Conservation (phyloP, 2,113 vertebrate genomes). For the Apodemus sylvaticus region DNA sequence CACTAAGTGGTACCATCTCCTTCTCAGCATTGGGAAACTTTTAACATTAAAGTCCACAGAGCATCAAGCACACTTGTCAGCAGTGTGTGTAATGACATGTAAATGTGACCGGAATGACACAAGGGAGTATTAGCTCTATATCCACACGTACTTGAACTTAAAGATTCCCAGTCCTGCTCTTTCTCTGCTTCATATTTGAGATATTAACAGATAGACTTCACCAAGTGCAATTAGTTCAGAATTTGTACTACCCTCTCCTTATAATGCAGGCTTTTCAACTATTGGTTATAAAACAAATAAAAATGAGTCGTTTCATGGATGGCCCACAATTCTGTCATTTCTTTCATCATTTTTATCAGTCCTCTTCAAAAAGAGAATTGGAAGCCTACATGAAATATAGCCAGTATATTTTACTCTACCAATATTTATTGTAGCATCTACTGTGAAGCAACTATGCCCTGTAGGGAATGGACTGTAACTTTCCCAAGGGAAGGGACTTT, state of each 20-base stretch:
- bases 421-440: background rate
- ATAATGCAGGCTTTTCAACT: conserved; percentile 14
- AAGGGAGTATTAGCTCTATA: background rate
- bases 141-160: background rate
- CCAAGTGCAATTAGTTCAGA: background rate
- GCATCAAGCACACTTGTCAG: background rate
- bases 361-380: background rate
- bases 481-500: background rate
- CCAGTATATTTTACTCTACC: background rate
- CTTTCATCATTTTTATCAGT: conserved; percentile 25
- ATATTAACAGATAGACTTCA: background rate
- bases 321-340: background rate
- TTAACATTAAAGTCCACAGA: background rate
- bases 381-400: background rate
- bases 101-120: background rate
- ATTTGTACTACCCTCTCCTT: background rate
- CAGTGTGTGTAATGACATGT: background rate
- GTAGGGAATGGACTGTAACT: background rate
- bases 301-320: background rate
- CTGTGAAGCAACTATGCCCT: background rate
- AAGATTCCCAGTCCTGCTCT: background rate
- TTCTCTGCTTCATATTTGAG: background rate
- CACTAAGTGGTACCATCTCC: background rate
- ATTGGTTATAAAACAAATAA: conserved; percentile 24
- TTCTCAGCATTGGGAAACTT: background rate